Conservation (phyloP, 2,888 invertebrate genomes). For the Lypha dubia region DNA sequence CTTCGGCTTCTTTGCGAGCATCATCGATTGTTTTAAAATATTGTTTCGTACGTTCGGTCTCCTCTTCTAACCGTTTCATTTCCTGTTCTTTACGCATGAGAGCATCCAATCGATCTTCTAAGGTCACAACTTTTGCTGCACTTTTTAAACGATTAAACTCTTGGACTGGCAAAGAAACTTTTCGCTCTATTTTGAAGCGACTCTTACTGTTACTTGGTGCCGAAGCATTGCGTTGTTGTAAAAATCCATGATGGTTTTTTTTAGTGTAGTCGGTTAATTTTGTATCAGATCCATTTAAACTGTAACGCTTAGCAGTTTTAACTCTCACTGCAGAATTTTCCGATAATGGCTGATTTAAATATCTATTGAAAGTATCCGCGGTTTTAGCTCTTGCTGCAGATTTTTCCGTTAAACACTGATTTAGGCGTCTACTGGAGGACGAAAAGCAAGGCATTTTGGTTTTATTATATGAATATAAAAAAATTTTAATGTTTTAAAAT, state of each 20-base stretch:
- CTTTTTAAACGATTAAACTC: conserved; percentile 86
- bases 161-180: conserved; percentile 81
- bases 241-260: conserved; percentile 49
- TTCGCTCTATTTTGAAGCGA: conserved; percentile 72
- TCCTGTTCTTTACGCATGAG: conserved; percentile 83
- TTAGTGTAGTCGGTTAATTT: conserved; percentile 11
- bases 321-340: conserved; percentile 73
- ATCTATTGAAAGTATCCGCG: conserved; percentile 64
- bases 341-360: conserved; percentile 74
- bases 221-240: conserved; percentile 70
- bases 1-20: conserved; percentile 74
- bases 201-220: conserved; percentile 72
- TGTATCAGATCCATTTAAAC: conserved; percentile 13
- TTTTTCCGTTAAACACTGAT: conserved; percentile 73
- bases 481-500: conserved; percentile 16
- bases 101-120: conserved; percentile 83
- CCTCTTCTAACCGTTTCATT: conserved; percentile 84
- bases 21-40: conserved; percentile 84
- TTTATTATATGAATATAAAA: conserved; percentile 19
- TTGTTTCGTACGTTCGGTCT: conserved; percentile 86
- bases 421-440: conserved; percentile 77
- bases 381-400: conserved; percentile 73
- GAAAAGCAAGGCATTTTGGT: conserved; percentile 78
- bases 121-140: conserved; percentile 85
- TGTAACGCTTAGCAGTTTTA: conserved; percentile 64